Evolutionary conservation across 2,797 vertebrate genomes (phyloP), one percentile per base, ranked within the genome.

Genomic region (Molossus alvarezi): DNA sequence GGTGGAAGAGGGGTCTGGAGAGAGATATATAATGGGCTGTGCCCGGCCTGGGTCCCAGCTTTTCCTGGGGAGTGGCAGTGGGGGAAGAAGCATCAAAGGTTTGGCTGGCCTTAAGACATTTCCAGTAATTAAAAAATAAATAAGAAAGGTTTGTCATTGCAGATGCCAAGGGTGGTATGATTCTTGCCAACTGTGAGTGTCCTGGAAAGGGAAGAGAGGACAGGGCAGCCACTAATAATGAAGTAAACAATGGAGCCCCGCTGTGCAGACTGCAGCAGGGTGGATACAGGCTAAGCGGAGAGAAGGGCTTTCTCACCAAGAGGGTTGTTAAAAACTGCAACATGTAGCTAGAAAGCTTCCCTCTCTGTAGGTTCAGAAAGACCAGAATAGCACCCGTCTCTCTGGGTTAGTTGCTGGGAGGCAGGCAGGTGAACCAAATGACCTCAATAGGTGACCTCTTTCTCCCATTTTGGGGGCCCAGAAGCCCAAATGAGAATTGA

Each of bases 401-500:
- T 91, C 29, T 75, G n/a, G 57, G 18, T 37, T n/a, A 62, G 48
- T n/a, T 21, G 1, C 60, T 37, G 27, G n/a, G 60, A 84, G 55
- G 71, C 5, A 23, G 45, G 20, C 15, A 23, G 17, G 80, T 29
- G 64, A 60, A 62, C 27, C 29, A 17, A 51, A 57, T 8, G 33
- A 27, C 69, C 76, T 80, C 77, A 45, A 3, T 33, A 51, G 72
- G 33, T 48, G 65, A 71, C 75, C 58, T 13, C 25, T 65, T 82
- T 81, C 12, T 58, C 80, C 20, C n/a, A 73, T 86, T 86, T 95
- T 58, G 71, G 41, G 64, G 57, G 87, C 29, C 83, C 86, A 9
- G 93, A 86, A 79, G 90, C n/a, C 67, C 64, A 92, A 51, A 55
- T 20, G 75, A 96, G 83, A 90, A 93, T 41, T 57, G 92, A 77